Conservation (phyloP, 2,888 invertebrate genomes). For the Hypolimnas misippus region DNA sequence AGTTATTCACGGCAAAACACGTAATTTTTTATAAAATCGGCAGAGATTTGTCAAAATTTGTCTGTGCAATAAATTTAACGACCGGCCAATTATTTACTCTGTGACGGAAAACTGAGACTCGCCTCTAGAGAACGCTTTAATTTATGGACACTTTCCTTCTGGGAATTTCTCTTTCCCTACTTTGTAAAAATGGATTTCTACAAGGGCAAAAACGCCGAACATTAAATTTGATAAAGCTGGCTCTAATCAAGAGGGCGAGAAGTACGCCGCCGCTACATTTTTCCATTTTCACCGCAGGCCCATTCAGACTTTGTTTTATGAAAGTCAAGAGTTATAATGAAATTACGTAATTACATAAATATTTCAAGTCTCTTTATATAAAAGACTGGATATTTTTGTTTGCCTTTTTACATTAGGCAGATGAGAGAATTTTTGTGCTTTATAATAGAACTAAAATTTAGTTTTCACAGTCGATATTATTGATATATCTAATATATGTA, state of each 20-base stretch:
- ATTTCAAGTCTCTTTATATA: slow-evolving; percentile 8
- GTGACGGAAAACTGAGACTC: slow-evolving; percentile 70
- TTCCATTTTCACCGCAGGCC: slow-evolving; percentile 26
- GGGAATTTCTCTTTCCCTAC: slow-evolving; percentile 54
- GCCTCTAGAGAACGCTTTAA: slow-evolving; percentile 66
- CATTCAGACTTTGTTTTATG: slow-evolving; percentile 25
- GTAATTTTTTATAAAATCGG: slow-evolving; percentile 1
- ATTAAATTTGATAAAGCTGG: slow-evolving; percentile 45
- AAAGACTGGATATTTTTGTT: not conserved
- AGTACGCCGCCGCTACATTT: slow-evolving; percentile 30
- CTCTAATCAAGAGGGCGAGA: slow-evolving; percentile 43
- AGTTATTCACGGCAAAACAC: not conserved
- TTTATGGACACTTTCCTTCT: slow-evolving; percentile 69
- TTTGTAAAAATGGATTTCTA: slow-evolving; percentile 48
- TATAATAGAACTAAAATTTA: not conserved
- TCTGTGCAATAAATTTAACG: slow-evolving; percentile 70
- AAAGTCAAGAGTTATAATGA: slow-evolving; percentile 19
- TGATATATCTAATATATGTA: too few relatives aligned
- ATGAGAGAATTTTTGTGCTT: not conserved
- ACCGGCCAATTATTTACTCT: slow-evolving; percentile 72
- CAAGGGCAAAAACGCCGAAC: slow-evolving; percentile 39
- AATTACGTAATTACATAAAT: slow-evolving; percentile 13
- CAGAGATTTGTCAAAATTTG: slow-evolving; percentile 71
- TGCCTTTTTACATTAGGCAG: not conserved
- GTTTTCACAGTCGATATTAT: too few relatives aligned